Base-by-base conservation (phyloP, 2,113 vertebrate genomes). In the Toxostoma redivivum region DNA sequence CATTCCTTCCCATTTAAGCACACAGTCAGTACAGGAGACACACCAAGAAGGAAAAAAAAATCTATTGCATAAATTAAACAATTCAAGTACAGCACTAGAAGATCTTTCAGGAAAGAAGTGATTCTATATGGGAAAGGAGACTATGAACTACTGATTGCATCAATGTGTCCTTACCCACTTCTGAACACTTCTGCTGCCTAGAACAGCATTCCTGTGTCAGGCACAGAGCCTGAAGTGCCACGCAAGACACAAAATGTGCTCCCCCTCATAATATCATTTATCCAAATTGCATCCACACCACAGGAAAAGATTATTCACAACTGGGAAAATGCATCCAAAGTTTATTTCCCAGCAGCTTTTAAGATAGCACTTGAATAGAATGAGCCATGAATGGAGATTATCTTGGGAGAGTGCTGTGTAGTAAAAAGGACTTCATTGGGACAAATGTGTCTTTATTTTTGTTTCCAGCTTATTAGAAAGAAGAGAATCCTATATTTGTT, bases 201-300 rank as follows among this genome's bases (percentile, higher is more conserved):
- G 42, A 65, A 60, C 33, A 56, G 47, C n/a, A 24, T 23, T 47
- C 35, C 15, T 38, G 40, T 11, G 11, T 23, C 62, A 72, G 30
- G 15, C 50, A 69, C 0, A 0, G 73, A 42, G 42, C 31, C 31
- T 48, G 0, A 69, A 62, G 40, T 42, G n/a, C n/a, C 61, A 37
- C 1, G 5, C 30, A 57, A 53, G 23, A n/a, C 17, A 77, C 7
- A 74, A 87, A 81, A 70, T 54, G 58, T 76, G 23, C 27, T 35
- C 76, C 65, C n/a, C 10, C 10, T 47, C 16, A 15, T 3, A 57
- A 24, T 11, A 9, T 35, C 47, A 67, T 86, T 53, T 57, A 31
- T 33, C 25, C n/a, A 56, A 69, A 71, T 10, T 11, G 5, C 38
- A 62, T 40, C 33, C 27, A 50, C 9, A 51, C 21, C 15, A 78